Evolutionary conservation across 2,113 vertebrate species (phyloP).

Genomic region (Mola mola): DNA sequence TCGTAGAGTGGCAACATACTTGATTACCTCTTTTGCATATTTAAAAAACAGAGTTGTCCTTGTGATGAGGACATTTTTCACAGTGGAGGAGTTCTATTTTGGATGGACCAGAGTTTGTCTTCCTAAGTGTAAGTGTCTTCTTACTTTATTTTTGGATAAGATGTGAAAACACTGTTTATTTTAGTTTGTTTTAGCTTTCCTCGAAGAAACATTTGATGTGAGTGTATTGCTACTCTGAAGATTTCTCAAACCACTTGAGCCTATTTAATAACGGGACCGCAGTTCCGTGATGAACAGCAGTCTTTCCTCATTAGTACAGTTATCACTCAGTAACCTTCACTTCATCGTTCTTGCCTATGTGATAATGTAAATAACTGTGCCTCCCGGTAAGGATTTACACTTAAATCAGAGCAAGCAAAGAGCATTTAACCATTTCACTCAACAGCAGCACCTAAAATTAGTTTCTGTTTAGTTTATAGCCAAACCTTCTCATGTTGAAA

Average conservation of each 20-base stretch:
- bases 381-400: constrained; percentile 18
- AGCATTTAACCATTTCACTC: constrained; percentile 6
- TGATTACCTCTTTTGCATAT: neutral
- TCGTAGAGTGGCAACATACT: neutral
- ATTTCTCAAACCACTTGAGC: constrained; percentile 34
- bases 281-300: constrained; percentile 5
- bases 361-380: constrained; percentile 30
- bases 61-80: constrained; percentile 28
- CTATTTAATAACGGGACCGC: constrained; percentile 27
- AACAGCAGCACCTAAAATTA: neutral
- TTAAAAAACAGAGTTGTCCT: constrained; percentile 6
- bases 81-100: constrained; percentile 4
- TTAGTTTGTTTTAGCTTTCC: constrained; percentile 1
- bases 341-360: constrained; percentile 35
- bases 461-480: no score
- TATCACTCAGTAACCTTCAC: constrained; percentile 15
- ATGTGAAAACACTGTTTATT: constrained; percentile 35
- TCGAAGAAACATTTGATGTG: constrained; percentile 13
- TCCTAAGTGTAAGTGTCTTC: neutral
- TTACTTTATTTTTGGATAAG: neutral
- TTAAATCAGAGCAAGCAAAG: constrained; percentile 1
- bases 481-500: no score
- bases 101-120: constrained; percentile 12
- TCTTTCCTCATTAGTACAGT: constrained; percentile 13
- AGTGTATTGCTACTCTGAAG: constrained; percentile 37